These are phyloP conservation scores for Choristoneura rosaceana DNA, from an alignment of 2,888 invertebrate genomes.

Conservation along the genomic window DNA sequence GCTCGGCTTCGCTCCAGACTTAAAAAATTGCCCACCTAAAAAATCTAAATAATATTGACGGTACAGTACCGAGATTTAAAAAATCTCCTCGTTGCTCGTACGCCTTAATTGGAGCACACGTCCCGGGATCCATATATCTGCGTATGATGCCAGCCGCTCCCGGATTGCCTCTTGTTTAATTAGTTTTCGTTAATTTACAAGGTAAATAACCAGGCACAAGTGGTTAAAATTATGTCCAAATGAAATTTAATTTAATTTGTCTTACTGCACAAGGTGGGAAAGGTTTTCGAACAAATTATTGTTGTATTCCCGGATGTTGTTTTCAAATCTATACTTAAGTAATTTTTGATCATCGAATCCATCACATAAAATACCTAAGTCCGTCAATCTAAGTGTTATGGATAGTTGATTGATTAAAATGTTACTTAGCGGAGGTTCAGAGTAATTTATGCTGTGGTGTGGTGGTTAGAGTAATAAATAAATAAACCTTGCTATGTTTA, in stretches of 20 bases:
- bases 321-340: neutral
- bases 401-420: too few relatives aligned
- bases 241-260: slow-evolving; percentile 35
- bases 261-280: slow-evolving; percentile 20
- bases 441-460: neutral
- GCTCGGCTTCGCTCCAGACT: too few relatives aligned
- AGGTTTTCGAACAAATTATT: slow-evolving; percentile 23
- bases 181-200: slow-evolving; percentile 58
- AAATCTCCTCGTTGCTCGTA: slow-evolving; percentile 55
- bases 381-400: too few relatives aligned
- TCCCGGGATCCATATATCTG: slow-evolving; percentile 57
- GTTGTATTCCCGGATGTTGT: slow-evolving; percentile 2
- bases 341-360: neutral
- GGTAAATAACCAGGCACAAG: slow-evolving; percentile 54
- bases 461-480: neutral
- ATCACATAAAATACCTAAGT: too few relatives aligned
- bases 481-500: slow-evolving; percentile 15
- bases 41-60: too few relatives aligned
- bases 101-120: slow-evolving; percentile 63
- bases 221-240: slow-evolving; percentile 34
- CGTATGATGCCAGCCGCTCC: slow-evolving; percentile 47
- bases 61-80: slow-evolving; percentile 46
- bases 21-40: too few relatives aligned
- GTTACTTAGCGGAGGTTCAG: neutral
- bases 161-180: slow-evolving; percentile 54